Conservation (phyloP, 2,888 invertebrate species). For the Drosophila pullipes region DNA sequence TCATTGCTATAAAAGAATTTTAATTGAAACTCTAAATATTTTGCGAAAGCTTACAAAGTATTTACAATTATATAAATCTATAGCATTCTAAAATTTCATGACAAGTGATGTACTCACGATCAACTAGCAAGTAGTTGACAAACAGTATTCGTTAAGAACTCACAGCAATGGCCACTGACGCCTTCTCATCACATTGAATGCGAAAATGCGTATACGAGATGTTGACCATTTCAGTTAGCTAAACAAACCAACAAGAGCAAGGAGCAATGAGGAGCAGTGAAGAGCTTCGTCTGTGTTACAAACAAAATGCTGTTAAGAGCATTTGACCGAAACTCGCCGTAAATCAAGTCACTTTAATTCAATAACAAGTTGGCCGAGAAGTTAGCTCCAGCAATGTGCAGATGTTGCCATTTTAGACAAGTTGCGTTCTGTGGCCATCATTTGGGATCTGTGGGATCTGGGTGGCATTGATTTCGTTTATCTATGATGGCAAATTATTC, state of each 20-base stretch:
- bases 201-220: constrained; percentile 39
- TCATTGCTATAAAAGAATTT: neutral
- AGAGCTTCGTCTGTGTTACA: neutral
- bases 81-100: too few species aligned
- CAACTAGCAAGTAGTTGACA: neutral
- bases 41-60: too few species aligned
- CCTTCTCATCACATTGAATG: constrained; percentile 11
- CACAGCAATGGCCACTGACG: constrained; percentile 1
- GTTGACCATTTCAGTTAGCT: constrained; percentile 31
- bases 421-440: constrained; percentile 37
- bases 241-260: constrained; percentile 15
- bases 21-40: too few species aligned
- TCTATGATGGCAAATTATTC: constrained; percentile 74
- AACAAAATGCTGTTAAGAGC: constrained; percentile 63
- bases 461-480: constrained; percentile 76
- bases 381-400: constrained; percentile 48
- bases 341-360: constrained; percentile 80
- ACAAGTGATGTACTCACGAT: neutral
- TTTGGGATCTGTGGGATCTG: constrained; percentile 6
- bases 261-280: neutral
- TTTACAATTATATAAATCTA: neutral
- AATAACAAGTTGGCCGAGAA: constrained; percentile 66
- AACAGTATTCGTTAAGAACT: neutral
- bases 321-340: constrained; percentile 71
- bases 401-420: constrained; percentile 71